Base-by-base conservation (phyloP, 2,888 invertebrate species). In the Machimus rusticus region DNA sequence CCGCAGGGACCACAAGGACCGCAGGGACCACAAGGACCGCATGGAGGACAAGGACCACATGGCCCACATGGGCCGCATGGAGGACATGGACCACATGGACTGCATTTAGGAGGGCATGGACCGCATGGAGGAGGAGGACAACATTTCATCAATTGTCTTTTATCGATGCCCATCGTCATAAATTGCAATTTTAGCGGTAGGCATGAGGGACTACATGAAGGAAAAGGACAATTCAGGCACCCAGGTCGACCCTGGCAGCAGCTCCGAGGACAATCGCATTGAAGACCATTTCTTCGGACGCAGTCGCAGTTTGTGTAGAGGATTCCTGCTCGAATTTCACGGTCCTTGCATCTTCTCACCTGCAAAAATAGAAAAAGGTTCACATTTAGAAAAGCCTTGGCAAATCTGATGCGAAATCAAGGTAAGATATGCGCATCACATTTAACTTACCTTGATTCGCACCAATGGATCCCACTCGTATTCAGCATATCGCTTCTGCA, bases 241-340 rank as follows among this genome's bases (percentile, higher is more conserved):
- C 90, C 91, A 0, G 92, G 92, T 6, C 91, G 90, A n/a, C 93
- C 93, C 76, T 91, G 91, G 88, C 94, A 94, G 46, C 91, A 91
- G 0, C 91, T 91, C 87, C 94, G 91, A 5, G 91, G 93, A 89
- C 94, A 94, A 87, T 93, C 93, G 81, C 93, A 93, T 89, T 94
- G 94, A 46, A 94, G 90, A n/a, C 94, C 94, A 89, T 94, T 93
- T 43, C 92, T 91, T 89, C 91, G 93, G 87, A 93, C 92, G 90
- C 94, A 94, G 57, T 93, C 92, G 89, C 94, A 94, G 57, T 93
- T 93, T 12, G 91, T 90, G 86, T 93, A 92, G 85, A 94, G 90
- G 87, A 92, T 90, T 28, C 94, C 91, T 19, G 90, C 92, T 5
- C 92, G 90, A 74, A 94, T 90, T 90, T 94, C 94, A 14, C 93